These are phyloP conservation scores for Dromas ardeola DNA, from an alignment of 2,113 vertebrate species.

Conservation along the genomic window DNA sequence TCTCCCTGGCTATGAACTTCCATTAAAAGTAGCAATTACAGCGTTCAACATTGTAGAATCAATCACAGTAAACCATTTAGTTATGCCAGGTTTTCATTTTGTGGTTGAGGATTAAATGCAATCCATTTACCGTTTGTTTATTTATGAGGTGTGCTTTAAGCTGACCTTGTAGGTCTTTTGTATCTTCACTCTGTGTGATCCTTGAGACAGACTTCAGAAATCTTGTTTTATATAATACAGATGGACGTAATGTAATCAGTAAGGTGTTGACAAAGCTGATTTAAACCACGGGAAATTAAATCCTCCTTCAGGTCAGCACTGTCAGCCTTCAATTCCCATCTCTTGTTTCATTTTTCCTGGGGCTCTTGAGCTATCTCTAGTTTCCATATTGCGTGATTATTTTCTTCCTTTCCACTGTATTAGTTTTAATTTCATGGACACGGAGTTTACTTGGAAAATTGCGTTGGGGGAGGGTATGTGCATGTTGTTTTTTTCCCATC, in stretches of 20 bases:
- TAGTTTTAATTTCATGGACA: not conserved
- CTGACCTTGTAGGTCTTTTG: not conserved
- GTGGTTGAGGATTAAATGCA: not conserved
- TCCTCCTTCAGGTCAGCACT: not conserved
- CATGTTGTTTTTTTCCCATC: not conserved
- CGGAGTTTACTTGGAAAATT: not conserved
- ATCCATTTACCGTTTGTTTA: not conserved
- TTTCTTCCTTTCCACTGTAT: not conserved
- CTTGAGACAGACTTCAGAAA: not conserved
- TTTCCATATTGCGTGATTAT: not conserved
- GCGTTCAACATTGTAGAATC: not conserved
- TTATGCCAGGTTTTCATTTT: not conserved
- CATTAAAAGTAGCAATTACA: not conserved
- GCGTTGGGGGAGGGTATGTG: not conserved
- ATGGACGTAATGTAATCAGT: not conserved
- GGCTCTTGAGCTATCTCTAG: not conserved
- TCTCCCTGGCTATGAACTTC: not conserved
- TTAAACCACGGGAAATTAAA: not conserved
- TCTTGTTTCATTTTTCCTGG: not conserved
- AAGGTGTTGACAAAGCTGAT: slow-evolving; percentile 35
- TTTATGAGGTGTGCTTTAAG: not conserved
- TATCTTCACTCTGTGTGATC: not conserved
- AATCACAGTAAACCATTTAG: not conserved
- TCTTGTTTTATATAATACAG: not conserved
- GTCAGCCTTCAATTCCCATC: not conserved